Percentiles rank a stretch among this genome's conserved stretches.
phyloP scores from a whole-genome alignment of 2,113 vertebrate genomes.

The Pungitius pungitius region DNA sequence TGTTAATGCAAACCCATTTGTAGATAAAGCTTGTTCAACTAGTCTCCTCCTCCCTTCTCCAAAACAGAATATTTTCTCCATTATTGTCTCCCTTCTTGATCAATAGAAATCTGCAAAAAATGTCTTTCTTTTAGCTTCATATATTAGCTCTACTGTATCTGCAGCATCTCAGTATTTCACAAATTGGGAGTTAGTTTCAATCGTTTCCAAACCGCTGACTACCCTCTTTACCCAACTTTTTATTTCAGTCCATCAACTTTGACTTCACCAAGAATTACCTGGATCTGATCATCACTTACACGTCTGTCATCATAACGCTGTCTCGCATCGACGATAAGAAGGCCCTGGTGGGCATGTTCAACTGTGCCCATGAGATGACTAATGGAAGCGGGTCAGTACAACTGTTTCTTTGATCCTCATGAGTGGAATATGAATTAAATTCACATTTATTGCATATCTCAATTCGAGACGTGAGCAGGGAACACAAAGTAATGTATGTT shows the following conservation, averaged over 20 bases:
- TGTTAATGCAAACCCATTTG: not conserved
- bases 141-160: not conserved
- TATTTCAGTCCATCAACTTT: constrained; percentile 86
- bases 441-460: constrained; percentile 1
- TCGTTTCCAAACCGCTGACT: not conserved
- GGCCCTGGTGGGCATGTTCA: constrained; percentile 87
- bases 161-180: not conserved
- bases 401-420: not conserved
- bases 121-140: not conserved
- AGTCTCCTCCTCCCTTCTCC: not conserved
- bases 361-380: constrained; percentile 91
- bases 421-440: constrained; percentile 19
- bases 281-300: constrained; percentile 91
- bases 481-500: constrained; percentile 13
- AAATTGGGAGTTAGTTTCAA: not conserved
- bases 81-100: not conserved
- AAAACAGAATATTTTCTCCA: not conserved
- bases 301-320: constrained; percentile 88
- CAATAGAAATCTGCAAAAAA: not conserved
- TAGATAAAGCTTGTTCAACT: not conserved
- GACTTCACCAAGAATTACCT: constrained; percentile 92
- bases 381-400: constrained; percentile 82
- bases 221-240: not conserved
- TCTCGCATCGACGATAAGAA: constrained; percentile 92
- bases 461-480: not conserved